Conservation (phyloP, 1,140 invertebrate genomes). For the Meloidogyne exigua region DNA sequence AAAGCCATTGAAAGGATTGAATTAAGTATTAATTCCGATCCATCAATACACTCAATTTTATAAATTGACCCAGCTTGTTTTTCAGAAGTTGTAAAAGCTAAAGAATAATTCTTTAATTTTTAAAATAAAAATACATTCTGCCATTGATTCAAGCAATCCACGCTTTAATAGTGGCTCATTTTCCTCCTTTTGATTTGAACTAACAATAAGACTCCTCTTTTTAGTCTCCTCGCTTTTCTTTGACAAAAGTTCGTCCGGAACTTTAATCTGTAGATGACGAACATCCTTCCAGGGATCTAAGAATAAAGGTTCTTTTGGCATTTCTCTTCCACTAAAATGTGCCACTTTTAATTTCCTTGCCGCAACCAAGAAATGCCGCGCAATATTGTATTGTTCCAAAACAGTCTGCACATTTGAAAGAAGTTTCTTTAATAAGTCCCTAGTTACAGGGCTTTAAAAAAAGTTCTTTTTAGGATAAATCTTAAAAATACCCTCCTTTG, state of each 20-base stretch:
- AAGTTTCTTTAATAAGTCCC: slow-evolving; percentile 11
- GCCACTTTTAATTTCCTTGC: slow-evolving; percentile 18
- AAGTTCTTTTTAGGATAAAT: background rate
- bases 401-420: slow-evolving; percentile 19
- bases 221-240: background rate
- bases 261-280: slow-evolving; percentile 27
- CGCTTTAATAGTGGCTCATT: background rate
- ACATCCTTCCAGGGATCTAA: slow-evolving; percentile 32
- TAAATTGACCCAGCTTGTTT: background rate
- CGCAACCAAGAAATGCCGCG: slow-evolving; percentile 11
- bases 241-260: slow-evolving; percentile 11
- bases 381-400: slow-evolving; percentile 6
- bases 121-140: slow-evolving; percentile 3
- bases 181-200: background rate
- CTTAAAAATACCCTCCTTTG: slow-evolving; percentile 21
- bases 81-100: slow-evolving; percentile 6
- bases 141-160: slow-evolving; percentile 4
- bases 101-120: background rate
- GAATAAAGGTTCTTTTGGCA: slow-evolving; percentile 12
- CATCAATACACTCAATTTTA: slow-evolving; percentile 15
- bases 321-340: background rate
- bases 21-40: slow-evolving; percentile 11
- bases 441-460: slow-evolving; percentile 14
- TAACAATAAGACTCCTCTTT: background rate
- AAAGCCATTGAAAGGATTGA: background rate